Percentiles rank a stretch among this genome's conserved stretches.
These are phyloP conservation scores for Andrena fulva DNA, from an alignment of 2,888 invertebrate genomes.

Conservation along the genomic window DNA sequence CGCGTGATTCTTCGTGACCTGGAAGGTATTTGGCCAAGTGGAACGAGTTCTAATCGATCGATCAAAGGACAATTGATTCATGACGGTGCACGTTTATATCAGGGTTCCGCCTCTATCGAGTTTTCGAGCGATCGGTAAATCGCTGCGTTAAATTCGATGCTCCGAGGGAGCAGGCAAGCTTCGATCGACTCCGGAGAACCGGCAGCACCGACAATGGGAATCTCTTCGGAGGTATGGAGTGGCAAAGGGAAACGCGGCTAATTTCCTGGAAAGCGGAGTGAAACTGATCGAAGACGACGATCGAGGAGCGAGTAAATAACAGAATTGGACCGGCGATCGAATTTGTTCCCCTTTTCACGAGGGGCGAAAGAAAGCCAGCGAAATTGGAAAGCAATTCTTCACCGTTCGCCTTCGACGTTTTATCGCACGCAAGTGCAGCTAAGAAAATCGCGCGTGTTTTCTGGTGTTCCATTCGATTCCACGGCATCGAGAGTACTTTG, in stretches of 20 bases:
- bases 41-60: neutral
- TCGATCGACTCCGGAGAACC: neutral
- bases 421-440: neutral
- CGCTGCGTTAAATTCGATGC: conserved; percentile 36
- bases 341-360: conserved; percentile 41
- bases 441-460: conserved; percentile 21
- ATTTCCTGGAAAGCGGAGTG: conserved; percentile 53
- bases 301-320: conserved; percentile 53
- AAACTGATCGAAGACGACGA: conserved; percentile 59
- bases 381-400: conserved; percentile 48
- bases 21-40: neutral
- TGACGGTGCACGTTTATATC: conserved; percentile 2
- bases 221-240: conserved; percentile 33
- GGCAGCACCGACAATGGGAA: conserved; percentile 29
- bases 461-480: conserved; percentile 15
- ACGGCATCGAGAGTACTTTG: neutral
- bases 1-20: neutral
- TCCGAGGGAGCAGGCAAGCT: conserved; percentile 18
- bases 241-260: conserved; percentile 47
- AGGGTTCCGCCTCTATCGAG: neutral
- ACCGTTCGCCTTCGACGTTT: conserved; percentile 18
- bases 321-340: conserved; percentile 53
- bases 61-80: conserved; percentile 22
- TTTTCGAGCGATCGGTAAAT: conserved; percentile 4
- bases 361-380: conserved; percentile 21